phyloP scores from a whole-genome alignment of 2,113 vertebrate species.

The Hiodon alosoides region DNA sequence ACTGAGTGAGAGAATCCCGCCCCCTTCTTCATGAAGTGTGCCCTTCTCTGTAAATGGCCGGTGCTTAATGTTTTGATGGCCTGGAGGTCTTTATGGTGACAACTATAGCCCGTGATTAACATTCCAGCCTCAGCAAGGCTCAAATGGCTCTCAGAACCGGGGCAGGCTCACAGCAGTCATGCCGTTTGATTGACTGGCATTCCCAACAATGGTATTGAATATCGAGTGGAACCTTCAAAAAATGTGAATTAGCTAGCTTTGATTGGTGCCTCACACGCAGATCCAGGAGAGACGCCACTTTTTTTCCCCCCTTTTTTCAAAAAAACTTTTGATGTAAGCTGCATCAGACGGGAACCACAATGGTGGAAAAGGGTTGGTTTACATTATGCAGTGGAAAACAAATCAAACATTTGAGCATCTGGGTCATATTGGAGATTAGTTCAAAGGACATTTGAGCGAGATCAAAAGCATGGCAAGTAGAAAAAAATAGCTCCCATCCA shows the following conservation, averaged over 20 bases:
- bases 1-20: no score
- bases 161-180: not conserved
- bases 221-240: slow-evolving; percentile 4
- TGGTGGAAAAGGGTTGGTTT: not conserved
- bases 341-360: not conserved
- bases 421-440: slow-evolving; percentile 2
- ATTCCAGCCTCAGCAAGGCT: not conserved
- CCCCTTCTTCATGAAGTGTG: not conserved
- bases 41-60: slow-evolving; percentile 3
- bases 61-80: not conserved
- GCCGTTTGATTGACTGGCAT: not conserved
- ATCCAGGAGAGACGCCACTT: not conserved
- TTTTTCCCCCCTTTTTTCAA: not conserved
- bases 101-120: slow-evolving; percentile 12
- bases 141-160: not conserved
- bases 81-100: not conserved
- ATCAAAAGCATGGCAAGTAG: not conserved
- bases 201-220: not conserved
- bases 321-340: not conserved
- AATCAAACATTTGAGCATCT: not conserved
- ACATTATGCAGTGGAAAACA: not conserved
- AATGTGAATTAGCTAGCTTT: not conserved
- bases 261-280: slow-evolving; percentile 8
- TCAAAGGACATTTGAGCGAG: not conserved
- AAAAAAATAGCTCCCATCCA: not conserved